phyloP scores from a whole-genome alignment of 2,888 invertebrate species.

The Drosophila aldrichi region DNA sequence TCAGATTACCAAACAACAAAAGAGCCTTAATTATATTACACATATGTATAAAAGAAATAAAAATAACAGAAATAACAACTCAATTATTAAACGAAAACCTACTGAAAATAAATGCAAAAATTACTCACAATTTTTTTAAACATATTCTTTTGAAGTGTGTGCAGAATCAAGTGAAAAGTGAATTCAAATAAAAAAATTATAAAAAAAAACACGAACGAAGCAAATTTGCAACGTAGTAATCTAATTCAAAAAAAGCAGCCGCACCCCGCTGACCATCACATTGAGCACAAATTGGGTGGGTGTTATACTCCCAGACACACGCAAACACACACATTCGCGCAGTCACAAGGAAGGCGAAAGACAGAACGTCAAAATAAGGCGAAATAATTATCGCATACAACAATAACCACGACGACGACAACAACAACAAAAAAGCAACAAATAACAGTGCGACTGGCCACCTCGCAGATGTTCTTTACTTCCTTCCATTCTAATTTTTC shows the following conservation, averaged over 20 bases:
- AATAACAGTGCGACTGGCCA: conserved; percentile 23
- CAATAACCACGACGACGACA: conserved; percentile 5
- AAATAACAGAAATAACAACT: conserved; percentile 22
- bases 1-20: conserved; percentile 59
- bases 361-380: conserved; percentile 24
- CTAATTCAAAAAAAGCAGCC: conserved; percentile 63
- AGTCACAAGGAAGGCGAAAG: background rate
- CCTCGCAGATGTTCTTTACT: background rate
- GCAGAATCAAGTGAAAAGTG: conserved; percentile 29
- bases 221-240: conserved; percentile 39
- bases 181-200: conserved; percentile 1
- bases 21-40: conserved; percentile 11
- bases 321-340: conserved; percentile 1
- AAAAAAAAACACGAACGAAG: conserved; percentile 19
- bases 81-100: conserved; percentile 26
- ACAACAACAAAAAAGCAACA: conserved; percentile 4
- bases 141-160: conserved; percentile 67
- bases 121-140: conserved; percentile 41
- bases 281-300: conserved; percentile 28
- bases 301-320: conserved; percentile 22
- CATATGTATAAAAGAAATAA: conserved; percentile 11
- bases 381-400: conserved; percentile 18
- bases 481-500: background rate
- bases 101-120: background rate
- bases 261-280: conserved; percentile 11